Base-by-base conservation (phyloP, 1,140 invertebrate genomes). In the Drosophila athabasca region DNA sequence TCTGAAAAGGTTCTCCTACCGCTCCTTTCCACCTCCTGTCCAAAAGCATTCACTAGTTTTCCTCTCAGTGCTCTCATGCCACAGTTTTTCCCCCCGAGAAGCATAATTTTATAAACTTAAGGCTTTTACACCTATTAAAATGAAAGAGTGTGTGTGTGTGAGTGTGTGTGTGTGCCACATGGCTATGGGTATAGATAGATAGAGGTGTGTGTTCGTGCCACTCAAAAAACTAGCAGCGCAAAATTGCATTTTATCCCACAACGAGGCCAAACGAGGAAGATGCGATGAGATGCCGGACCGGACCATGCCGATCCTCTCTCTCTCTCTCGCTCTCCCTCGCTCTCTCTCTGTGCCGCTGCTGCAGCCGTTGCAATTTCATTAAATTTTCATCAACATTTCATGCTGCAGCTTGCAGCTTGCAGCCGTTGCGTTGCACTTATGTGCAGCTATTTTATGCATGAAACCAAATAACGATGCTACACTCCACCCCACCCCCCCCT, bases 371-470 rank as follows among this genome's bases (percentile, higher is more conserved):
- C 70, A 69, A 68, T 79, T 85, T 82, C 66, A 87, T 87, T 55
- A 85, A 85, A 82, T 67, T 87, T 82, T 85, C 66, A 85, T 64
- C 71, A 58, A 45, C 59, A 44, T 61, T 65, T 67, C 57, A 53
- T 61, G 48, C 44, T 49, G 60, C 46, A 59, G 52, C 35, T 52
- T 75, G 73, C 80, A 78, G 26, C 68, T 52, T 75, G 73, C 80
- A 78, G 26, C 68, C 35, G 35, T 39, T 39, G 11, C 35, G 35
- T 66, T 80, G 81, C 77, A 78, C 81, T 78, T 77, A 81, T 85
- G 82, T 70, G 65, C 73, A 67, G 78, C 73, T 85, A 87, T 85
- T 85, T 85, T 87, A 87, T 87, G 83, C 82, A 87, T 87, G 82
- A 87, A 85, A 85, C 82, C 82, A 78, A 85, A 85, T 85, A 87